Conservation (phyloP, 2,797 vertebrate genomes). For the Anguilla pacifica region DNA sequence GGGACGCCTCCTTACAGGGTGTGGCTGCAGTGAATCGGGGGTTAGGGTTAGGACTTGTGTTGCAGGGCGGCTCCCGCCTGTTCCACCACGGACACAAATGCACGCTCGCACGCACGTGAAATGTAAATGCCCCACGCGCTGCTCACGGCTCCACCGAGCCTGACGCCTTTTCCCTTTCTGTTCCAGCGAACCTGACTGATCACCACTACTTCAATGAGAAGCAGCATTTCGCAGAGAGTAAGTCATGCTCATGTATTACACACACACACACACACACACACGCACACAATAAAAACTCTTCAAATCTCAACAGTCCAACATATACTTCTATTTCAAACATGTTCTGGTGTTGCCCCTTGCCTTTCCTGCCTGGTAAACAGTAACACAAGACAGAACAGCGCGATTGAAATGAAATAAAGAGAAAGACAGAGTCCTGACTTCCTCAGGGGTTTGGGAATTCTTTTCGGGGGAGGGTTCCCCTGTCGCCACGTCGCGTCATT, state of each 20-base stretch:
- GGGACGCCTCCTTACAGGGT: not conserved
- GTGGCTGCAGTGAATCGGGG: not conserved
- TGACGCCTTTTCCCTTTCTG: not conserved
- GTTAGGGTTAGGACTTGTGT: no score
- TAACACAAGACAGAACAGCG: not conserved
- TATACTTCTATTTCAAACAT: not conserved
- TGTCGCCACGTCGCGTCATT: slow-evolving; percentile 35
- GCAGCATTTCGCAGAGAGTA: slow-evolving; percentile 81
- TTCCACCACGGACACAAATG: not conserved
- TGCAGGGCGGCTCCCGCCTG: not conserved
- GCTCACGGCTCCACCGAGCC: not conserved
- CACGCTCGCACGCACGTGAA: not conserved
- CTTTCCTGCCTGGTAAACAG: not conserved
- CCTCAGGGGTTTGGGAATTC: not conserved
- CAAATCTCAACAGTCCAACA: not conserved
- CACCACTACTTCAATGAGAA: slow-evolving; percentile 84
- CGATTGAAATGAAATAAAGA: not conserved
- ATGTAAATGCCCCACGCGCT: not conserved
- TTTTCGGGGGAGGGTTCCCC: not conserved
- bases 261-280: not conserved
- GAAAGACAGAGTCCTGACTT: not conserved
- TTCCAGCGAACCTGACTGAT: slow-evolving; percentile 66
- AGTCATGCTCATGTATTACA: slow-evolving; percentile 34
- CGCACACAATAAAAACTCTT: not conserved
- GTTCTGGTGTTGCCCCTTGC: not conserved